Evolutionary conservation across 2,888 invertebrate species (phyloP).

Genomic region (Sipha maydis): DNA sequence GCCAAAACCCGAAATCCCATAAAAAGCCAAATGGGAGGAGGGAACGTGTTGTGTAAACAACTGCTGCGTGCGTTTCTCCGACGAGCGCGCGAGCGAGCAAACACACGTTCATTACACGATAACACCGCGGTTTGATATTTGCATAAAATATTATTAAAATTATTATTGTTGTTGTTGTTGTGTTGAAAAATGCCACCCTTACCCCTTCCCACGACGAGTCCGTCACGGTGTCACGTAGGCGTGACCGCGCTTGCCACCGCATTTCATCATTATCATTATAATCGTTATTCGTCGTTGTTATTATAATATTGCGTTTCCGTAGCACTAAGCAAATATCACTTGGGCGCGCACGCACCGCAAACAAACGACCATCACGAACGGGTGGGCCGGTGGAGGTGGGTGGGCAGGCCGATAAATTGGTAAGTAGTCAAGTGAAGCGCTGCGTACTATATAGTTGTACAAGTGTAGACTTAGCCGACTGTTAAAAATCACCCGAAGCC

Average conservation of each 20-base stretch:
- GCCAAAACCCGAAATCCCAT: not conserved
- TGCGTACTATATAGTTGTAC: not conserved
- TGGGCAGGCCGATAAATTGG: no score
- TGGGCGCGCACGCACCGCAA: not conserved
- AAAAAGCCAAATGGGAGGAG: not conserved
- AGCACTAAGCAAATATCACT: not conserved
- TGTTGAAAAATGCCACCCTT: not conserved
- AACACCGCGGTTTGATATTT: conserved; percentile 23
- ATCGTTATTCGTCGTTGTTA: not conserved
- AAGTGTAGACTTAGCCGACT: not conserved
- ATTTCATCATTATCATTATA: not conserved
- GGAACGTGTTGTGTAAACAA: conserved; percentile 25
- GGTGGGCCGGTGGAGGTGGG: not conserved
- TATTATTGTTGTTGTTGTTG: not conserved
- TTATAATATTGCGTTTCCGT: not conserved
- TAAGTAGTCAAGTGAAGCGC: not conserved
- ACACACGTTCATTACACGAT: not conserved
- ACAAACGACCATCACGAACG: not conserved
- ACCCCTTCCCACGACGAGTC: not conserved
- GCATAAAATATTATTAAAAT: conserved; percentile 4
- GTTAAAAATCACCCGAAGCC: not conserved
- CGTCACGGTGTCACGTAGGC: conserved; percentile 1
- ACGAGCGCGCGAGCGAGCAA: no score
- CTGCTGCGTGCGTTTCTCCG: not conserved
- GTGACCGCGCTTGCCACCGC: conserved; percentile 15